Percentiles rank a stretch among this genome's conserved stretches.
Conservation (phyloP, 2,888 invertebrate genomes). For the Oligia strigilis region DNA sequence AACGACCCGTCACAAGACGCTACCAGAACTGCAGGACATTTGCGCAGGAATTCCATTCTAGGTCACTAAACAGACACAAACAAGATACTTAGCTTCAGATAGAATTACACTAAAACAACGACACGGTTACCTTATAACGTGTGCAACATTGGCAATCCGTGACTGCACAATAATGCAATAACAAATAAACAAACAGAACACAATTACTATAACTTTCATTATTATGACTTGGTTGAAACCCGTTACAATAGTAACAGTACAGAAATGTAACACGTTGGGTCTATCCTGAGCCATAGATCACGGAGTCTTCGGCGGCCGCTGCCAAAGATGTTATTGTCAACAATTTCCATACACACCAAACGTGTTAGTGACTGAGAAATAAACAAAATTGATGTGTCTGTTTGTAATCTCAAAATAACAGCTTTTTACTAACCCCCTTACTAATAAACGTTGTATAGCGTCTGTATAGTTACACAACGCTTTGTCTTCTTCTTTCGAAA, state of each 20-base stretch:
- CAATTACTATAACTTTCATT: conserved; percentile 45
- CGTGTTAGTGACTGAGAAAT: not conserved
- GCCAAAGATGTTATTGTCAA: not conserved
- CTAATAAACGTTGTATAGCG: no score
- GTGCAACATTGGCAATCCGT: conserved; percentile 19
- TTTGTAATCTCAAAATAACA: no score
- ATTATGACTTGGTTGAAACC: conserved; percentile 44
- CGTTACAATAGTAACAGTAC: conserved; percentile 57
- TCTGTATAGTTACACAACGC: no score
- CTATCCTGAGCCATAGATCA: conserved; percentile 31
- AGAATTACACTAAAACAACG: conserved; percentile 18
- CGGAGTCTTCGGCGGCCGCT: not conserved
- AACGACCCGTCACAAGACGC: not conserved
- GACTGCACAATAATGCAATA: conserved; percentile 50
- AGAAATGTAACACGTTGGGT: conserved; percentile 44
- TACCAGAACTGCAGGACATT: not conserved
- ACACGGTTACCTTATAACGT: conserved; percentile 27
- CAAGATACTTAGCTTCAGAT: conserved; percentile 32
- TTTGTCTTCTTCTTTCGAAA: no score
- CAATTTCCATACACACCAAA: not conserved
- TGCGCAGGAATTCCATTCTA: conserved; percentile 7
- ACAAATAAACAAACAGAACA: conserved; percentile 43
- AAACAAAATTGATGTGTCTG: no score
- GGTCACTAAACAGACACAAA: conserved; percentile 7
- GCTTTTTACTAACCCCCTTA: no score